phyloP scores from a whole-genome alignment of 1,140 invertebrate genomes.

The Adelges cooleyi region DNA sequence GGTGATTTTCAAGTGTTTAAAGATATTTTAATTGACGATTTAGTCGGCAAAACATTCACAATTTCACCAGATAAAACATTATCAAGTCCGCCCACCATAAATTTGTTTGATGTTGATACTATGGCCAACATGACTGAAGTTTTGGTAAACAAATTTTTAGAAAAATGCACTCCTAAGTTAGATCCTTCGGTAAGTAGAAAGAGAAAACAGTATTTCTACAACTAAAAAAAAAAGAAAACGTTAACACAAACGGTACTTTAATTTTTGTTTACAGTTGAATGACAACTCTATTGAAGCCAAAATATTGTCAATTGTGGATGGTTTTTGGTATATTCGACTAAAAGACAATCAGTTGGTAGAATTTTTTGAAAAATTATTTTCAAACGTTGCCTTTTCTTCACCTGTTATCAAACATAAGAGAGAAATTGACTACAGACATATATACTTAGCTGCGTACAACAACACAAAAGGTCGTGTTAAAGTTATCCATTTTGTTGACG shows the following conservation, averaged over 20 bases:
- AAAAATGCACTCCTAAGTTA: neutral
- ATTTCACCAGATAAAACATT: neutral
- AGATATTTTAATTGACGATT: neutral
- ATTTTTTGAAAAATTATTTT: slow-evolving; percentile 4
- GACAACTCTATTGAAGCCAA: neutral
- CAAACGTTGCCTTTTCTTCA: neutral
- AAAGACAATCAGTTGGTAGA: neutral
- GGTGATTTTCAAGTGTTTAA: neutral
- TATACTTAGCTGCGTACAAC: neutral
- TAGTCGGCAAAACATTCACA: neutral
- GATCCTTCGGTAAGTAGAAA: neutral
- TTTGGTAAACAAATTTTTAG: neutral
- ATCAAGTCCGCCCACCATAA: neutral
- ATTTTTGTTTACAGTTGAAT: neutral
- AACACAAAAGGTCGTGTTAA: neutral
- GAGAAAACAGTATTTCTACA: no score
- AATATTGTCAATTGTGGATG: neutral
- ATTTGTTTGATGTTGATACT: neutral
- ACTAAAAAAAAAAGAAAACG: no score
- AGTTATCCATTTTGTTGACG: neutral
- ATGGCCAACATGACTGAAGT: neutral
- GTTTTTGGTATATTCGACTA: neutral
- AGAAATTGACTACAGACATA: neutral
- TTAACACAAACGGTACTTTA: no score
- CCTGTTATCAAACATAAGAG: neutral